phyloP scores from a whole-genome alignment of 2,888 invertebrate species.

The Aradus depressus region DNA sequence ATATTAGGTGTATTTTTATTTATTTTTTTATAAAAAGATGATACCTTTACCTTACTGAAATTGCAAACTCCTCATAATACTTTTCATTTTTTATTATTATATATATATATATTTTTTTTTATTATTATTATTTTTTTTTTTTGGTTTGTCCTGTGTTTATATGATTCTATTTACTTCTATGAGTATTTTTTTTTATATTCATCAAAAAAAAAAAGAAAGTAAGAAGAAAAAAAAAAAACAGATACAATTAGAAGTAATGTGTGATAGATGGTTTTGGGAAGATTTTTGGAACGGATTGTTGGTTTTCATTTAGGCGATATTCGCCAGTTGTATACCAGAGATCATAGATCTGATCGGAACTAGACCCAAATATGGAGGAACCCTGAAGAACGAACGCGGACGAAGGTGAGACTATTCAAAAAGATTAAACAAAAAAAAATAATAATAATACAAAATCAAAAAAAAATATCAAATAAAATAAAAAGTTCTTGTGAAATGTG shows the following conservation, averaged over 20 bases:
- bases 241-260: too few relatives aligned
- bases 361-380: constrained; percentile 99
- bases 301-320: constrained; percentile 75
- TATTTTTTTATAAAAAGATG: too few relatives aligned
- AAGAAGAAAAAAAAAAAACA: too few relatives aligned
- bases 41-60: too few relatives aligned
- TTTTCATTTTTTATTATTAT: background rate
- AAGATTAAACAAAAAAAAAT: constrained; percentile 19
- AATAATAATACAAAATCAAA: constrained; percentile 1
- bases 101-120: constrained; percentile 7
- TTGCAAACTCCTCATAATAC: background rate
- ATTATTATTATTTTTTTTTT: constrained; percentile 8
- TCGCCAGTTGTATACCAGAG: constrained; percentile 99
- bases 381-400: constrained; percentile 99
- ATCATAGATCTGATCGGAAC: constrained; percentile 99
- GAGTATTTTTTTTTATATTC: too few relatives aligned
- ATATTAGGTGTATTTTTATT: background rate
- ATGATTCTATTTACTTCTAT: too few relatives aligned
- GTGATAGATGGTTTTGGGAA: too few relatives aligned
- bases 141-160: too few relatives aligned
- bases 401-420: constrained; percentile 66
- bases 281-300: constrained; percentile 33
- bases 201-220: too few relatives aligned
- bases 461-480: constrained; percentile 1
- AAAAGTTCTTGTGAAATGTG: constrained; percentile 22